Conservation (phyloP, 2,888 invertebrate genomes). For the Diaphora mendica region DNA sequence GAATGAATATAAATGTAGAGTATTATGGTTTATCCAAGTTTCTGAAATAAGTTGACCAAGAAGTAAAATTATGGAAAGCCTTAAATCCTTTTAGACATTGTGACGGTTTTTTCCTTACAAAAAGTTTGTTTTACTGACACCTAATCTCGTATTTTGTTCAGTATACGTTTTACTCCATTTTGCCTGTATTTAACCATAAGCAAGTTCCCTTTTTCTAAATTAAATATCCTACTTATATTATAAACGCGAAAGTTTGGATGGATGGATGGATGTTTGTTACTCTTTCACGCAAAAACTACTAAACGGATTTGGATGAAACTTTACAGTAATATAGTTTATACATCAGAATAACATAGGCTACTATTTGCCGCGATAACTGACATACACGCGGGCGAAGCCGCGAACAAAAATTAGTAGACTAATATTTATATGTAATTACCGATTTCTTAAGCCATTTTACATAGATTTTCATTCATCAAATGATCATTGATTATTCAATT, state of each 20-base stretch:
- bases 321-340: no score
- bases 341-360: no score
- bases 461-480: neutral
- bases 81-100: slow-evolving; percentile 2
- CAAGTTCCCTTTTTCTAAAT: neutral
- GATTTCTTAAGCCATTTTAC: neutral
- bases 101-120: neutral
- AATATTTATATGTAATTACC: neutral
- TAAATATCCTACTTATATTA: no score
- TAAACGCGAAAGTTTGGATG: no score
- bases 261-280: no score
- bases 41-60: neutral
- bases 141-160: neutral
- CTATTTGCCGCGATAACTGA: no score
- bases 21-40: slow-evolving; percentile 3
- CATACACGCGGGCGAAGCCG: no score
- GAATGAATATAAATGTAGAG: slow-evolving; percentile 29
- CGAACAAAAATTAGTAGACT: no score
- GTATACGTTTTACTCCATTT: neutral
- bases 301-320: no score
- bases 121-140: neutral
- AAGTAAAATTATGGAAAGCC: slow-evolving; percentile 10
- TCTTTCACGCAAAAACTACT: no score
- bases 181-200: neutral
- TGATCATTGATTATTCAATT: slow-evolving; percentile 1